phyloP scores from a whole-genome alignment of 2,797 vertebrate species.

The Eidolon dupreanum region DNA sequence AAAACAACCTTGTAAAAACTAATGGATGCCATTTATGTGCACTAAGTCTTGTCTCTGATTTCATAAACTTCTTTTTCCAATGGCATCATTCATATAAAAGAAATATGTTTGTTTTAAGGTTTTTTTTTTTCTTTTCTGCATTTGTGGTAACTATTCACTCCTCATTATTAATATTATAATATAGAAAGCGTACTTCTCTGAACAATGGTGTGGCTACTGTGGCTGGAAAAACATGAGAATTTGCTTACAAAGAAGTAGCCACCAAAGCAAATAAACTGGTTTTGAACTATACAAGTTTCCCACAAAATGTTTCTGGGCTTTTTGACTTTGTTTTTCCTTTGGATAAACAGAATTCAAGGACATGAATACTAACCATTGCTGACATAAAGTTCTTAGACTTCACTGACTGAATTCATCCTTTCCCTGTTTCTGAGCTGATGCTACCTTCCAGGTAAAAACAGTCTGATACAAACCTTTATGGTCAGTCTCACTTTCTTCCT shows the following conservation, averaged over 20 bases:
- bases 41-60: constrained; percentile 48
- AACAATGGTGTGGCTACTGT: constrained; percentile 50
- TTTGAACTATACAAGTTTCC: constrained; percentile 53
- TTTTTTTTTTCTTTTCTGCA: constrained; percentile 42
- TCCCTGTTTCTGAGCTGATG: neutral
- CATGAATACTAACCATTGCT: constrained; percentile 28
- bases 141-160: constrained; percentile 53
- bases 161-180: constrained; percentile 67
- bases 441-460: neutral
- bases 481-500: neutral
- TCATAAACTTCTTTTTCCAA: constrained; percentile 69
- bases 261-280: constrained; percentile 59
- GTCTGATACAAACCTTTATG: neutral
- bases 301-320: constrained; percentile 62
- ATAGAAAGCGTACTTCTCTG: constrained; percentile 33
- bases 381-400: neutral
- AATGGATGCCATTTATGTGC: constrained; percentile 66
- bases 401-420: neutral
- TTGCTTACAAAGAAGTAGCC: constrained; percentile 64
- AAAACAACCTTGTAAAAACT: constrained; percentile 77
- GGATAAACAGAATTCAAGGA: constrained; percentile 57
- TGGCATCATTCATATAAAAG: constrained; percentile 66
- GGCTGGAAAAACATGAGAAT: constrained; percentile 64
- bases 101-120: constrained; percentile 34
- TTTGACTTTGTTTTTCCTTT: constrained; percentile 59